These are phyloP conservation scores for Neogobius melanostomus DNA, from an alignment of 2,113 vertebrate genomes.

Conservation along the genomic window DNA sequence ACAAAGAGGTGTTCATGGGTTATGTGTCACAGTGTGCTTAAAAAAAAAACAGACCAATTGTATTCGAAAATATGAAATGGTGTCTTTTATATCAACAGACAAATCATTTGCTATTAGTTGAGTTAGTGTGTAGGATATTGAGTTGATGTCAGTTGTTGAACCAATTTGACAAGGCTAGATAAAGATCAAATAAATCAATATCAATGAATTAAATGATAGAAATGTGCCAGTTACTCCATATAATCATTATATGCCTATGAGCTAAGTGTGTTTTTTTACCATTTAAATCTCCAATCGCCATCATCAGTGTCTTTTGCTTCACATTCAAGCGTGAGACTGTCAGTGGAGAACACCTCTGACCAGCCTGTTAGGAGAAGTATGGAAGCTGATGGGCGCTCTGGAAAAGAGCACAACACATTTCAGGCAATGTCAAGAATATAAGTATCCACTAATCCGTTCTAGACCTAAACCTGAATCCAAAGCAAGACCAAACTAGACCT, in stretches of 20 bases:
- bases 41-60: no score
- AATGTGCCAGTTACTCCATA: not conserved
- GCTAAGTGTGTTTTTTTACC: constrained; percentile 47
- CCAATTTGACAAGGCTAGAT: no score
- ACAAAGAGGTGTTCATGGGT: not conserved
- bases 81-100: no score
- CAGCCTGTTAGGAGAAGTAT: constrained; percentile 63
- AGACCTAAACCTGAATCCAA: not conserved
- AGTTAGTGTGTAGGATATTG: no score
- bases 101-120: no score
- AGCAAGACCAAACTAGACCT: no score
- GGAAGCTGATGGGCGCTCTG: constrained; percentile 57
- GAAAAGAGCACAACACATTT: not conserved
- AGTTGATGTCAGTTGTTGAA: no score
- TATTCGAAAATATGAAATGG: no score
- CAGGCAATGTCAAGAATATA: not conserved
- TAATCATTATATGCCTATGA: no score
- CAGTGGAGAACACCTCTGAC: constrained; percentile 69
- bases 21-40: no score
- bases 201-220: not conserved
- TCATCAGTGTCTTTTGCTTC: constrained; percentile 23
- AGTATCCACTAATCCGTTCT: not conserved
- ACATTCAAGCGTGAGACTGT: constrained; percentile 66
- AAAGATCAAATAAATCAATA: not conserved
- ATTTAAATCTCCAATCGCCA: constrained; percentile 65